A percentile compares a stretch with the other conserved stretches of the same genome.
phyloP scores from a whole-genome alignment of 2,797 vertebrate genomes.

The Eremophila alpestris region DNA sequence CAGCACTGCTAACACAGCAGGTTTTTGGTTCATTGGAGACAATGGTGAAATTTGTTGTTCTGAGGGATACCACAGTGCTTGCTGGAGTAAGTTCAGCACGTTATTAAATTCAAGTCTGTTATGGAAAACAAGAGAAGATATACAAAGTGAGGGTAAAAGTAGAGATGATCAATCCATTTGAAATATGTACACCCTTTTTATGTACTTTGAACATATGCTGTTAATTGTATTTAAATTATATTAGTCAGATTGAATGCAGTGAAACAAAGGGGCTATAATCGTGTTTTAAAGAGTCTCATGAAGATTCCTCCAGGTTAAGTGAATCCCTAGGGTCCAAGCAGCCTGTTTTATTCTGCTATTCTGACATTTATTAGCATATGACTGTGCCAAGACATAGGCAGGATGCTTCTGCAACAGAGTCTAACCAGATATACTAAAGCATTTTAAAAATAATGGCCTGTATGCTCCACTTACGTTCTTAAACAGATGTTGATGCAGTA shows the following conservation, averaged over 20 bases:
- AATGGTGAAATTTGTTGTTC: background rate
- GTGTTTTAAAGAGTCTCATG: background rate
- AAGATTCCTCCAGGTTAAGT: background rate
- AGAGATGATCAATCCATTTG: background rate
- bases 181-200: background rate
- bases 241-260: background rate
- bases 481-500: background rate
- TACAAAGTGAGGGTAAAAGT: background rate
- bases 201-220: background rate
- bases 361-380: slow-evolving; percentile 16
- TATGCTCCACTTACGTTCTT: background rate
- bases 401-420: background rate
- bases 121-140: background rate
- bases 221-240: background rate
- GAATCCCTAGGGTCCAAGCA: background rate
- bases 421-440: slow-evolving; percentile 13
- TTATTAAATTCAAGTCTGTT: background rate
- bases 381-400: slow-evolving; percentile 3
- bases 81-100: background rate
- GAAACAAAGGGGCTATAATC: background rate
- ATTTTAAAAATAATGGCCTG: slow-evolving; percentile 18
- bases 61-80: background rate
- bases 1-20: background rate
- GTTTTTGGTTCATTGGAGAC: background rate
- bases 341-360: background rate